phyloP scores from a whole-genome alignment of 2,888 invertebrate genomes.

The Callinectes sapidus region DNA sequence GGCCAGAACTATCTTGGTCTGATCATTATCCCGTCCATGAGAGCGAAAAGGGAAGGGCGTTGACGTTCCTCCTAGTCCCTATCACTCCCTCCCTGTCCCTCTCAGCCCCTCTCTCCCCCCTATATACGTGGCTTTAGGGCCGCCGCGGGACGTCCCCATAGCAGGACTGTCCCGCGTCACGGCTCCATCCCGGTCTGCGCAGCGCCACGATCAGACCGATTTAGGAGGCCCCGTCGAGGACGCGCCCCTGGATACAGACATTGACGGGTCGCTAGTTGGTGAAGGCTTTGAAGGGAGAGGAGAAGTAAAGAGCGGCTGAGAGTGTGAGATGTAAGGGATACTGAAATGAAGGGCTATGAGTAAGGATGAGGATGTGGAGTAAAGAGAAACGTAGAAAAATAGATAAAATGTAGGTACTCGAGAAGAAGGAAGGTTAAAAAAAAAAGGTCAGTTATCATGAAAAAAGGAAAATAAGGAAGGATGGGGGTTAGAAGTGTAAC shows the following conservation, averaged over 20 bases:
- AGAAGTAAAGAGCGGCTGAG: not conserved
- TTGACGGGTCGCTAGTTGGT: not conserved
- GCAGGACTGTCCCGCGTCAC: not conserved
- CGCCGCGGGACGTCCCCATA: conserved; percentile 19
- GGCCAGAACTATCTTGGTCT: not conserved
- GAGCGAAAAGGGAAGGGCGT: conserved; percentile 41
- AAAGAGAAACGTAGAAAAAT: not conserved
- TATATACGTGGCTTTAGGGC: conserved; percentile 35
- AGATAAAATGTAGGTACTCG: not conserved
- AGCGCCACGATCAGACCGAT: not conserved
- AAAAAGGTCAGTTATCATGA: not conserved
- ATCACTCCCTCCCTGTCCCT: not conserved
- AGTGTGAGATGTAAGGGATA: not conserved
- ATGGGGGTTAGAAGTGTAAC: not conserved
- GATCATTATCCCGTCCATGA: conserved; percentile 41
- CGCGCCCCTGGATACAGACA: conserved; percentile 37
- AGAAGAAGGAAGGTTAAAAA: not conserved
- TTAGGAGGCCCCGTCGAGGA: not conserved
- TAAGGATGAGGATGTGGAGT: not conserved
- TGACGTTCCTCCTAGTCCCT: not conserved
- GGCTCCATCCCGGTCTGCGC: conserved; percentile 5
- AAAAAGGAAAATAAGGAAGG: not conserved
- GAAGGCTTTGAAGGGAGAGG: not conserved
- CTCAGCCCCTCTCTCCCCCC: not conserved
- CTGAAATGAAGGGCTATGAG: not conserved